Evolutionary conservation across 2,113 vertebrate species (phyloP), one percentile per base, ranked within the genome.

Genomic region (Pyxicephalus adspersus): DNA sequence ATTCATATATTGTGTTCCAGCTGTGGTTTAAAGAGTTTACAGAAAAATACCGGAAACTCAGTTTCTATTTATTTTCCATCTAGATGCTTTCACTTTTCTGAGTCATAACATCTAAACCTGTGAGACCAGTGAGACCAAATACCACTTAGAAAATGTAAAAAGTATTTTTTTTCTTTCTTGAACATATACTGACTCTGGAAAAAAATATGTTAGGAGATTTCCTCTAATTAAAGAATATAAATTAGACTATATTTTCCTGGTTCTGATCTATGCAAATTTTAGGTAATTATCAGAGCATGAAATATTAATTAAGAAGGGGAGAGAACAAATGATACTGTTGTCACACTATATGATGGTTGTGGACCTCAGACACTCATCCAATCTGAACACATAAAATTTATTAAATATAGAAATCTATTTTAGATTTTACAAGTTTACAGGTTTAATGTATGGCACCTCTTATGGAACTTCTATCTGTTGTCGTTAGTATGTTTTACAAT

Each of bases 201-300:
- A 88, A 88, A 79, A 87, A 83, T 90, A 90, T 88, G 87, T 87
- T 38, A 25, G 86, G 61, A 63, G 64, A 18, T 83, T 84, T 87
- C 78, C 80, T 77, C 89, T 92, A 89, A 93, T 92, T 91, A 93
- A 91, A 86, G 86, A 81, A 87, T 90, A 86, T 88, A 90, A 90
- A 90, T 83, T 64, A 88, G 61, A 92, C 91, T 91, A 86, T 80
- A 86, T 91, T 91, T 92, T 91, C 91, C 91, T 90, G 80, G 82
- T 88, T 84, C 73, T 88, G 86, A 85, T 87, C 84, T 61, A 84
- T 89, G 85, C 83, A 34, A 77, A 87, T 88, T 88, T 89, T 88
- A 89, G 85, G 84, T 87, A 86, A 81, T 90, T 93, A 92, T 89
- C 84, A 81, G 83, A 81, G 90, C 86, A 91, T 91, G 85, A 89